Conservation (phyloP, 2,113 vertebrate species). For the Vulpes ferrilata region DNA sequence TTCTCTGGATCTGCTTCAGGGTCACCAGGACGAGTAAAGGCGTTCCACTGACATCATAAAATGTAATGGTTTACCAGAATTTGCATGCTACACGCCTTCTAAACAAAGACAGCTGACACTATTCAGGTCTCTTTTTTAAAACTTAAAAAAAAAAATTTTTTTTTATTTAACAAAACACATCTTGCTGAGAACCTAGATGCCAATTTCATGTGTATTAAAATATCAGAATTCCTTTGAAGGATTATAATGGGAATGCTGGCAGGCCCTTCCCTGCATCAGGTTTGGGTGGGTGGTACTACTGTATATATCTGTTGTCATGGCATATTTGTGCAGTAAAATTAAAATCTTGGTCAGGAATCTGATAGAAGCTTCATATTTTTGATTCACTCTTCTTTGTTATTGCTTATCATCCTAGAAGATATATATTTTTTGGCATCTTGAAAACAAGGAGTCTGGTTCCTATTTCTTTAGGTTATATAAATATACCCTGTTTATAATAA, state of each 20-base stretch:
- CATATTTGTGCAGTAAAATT: conserved; percentile 88
- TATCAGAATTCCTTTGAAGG: conserved; percentile 81
- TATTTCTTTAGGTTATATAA: conserved; percentile 89
- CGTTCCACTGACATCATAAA: neutral
- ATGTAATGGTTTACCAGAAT: neutral
- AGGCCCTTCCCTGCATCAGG: conserved; percentile 81
- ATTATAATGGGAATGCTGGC: conserved; percentile 84
- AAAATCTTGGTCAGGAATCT: conserved; percentile 88
- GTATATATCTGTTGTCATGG: conserved; percentile 85
- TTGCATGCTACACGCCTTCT: neutral
- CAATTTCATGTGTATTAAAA: conserved; percentile 80
- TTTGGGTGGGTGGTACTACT: conserved; percentile 84
- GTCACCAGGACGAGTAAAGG: neutral
- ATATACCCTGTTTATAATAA: conserved; percentile 89
- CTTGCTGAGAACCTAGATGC: conserved; percentile 70
- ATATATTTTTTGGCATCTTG: conserved; percentile 87
- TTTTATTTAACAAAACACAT: conserved; percentile 63
- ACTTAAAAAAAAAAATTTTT: neutral
- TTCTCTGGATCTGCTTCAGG: conserved; percentile 8
- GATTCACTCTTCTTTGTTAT: conserved; percentile 86
- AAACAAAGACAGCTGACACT: conserved; percentile 40
- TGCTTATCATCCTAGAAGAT: conserved; percentile 88
- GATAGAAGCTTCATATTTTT: conserved; percentile 88
- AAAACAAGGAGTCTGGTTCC: conserved; percentile 88
- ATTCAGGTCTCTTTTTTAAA: conserved; percentile 55